Evolutionary conservation across 2,888 invertebrate species (phyloP).

Genomic region (Thymelicus acteon): DNA sequence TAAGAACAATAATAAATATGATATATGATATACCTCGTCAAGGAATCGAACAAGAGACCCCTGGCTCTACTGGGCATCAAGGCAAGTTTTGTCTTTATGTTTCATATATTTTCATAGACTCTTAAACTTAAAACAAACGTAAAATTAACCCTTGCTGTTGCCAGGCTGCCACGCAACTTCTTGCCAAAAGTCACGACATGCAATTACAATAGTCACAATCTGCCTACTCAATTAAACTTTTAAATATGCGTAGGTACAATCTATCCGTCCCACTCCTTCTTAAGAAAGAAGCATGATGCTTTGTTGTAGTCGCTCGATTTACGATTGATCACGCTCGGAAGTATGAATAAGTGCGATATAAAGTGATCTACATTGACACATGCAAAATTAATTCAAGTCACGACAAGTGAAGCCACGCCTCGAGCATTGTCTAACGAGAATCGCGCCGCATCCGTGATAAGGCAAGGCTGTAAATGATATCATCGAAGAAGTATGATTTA

Average conservation of each 20-base stretch:
- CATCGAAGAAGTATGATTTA: constrained; percentile 58
- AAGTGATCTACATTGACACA: constrained; percentile 69
- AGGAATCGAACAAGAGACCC: too few species aligned
- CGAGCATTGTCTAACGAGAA: constrained; percentile 69
- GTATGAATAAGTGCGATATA: constrained; percentile 48
- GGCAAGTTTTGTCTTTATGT: too few species aligned
- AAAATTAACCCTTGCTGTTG: not conserved
- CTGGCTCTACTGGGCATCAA: too few species aligned
- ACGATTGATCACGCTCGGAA: constrained; percentile 70
- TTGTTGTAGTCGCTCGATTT: constrained; percentile 19
- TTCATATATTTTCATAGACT: too few species aligned
- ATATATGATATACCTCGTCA: too few species aligned
- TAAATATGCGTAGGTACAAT: constrained; percentile 9
- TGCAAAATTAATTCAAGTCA: constrained; percentile 75
- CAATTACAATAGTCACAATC: constrained; percentile 12
- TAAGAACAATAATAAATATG: too few species aligned
- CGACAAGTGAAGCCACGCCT: constrained; percentile 72
- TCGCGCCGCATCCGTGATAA: constrained; percentile 62
- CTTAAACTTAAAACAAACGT: not conserved
- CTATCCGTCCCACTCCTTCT: constrained; percentile 17
- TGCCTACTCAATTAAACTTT: constrained; percentile 16
- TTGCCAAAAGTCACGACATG: constrained; percentile 16
- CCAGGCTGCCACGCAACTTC: not conserved
- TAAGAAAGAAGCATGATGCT: constrained; percentile 9
- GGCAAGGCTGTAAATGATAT: constrained; percentile 62